Percentiles rank a stretch among this genome's conserved stretches.
phyloP scores from a whole-genome alignment of 2,888 invertebrate genomes.

The Blastobasis adustella region DNA sequence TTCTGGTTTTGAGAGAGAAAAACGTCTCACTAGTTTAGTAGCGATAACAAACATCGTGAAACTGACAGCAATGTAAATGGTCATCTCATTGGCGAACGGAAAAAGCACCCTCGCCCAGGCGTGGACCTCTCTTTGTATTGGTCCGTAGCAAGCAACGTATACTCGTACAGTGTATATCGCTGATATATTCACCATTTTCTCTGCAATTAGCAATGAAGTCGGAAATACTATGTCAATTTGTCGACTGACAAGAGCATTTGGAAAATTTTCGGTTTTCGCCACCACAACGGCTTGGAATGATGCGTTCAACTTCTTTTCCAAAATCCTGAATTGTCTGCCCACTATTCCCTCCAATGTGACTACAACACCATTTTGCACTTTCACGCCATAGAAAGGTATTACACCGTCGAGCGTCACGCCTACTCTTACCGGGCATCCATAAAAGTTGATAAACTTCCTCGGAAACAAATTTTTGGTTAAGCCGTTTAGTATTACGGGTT shows the following conservation, averaged over 20 bases:
- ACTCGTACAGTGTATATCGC: slow-evolving; percentile 23
- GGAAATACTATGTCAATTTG: slow-evolving; percentile 36
- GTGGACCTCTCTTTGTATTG: slow-evolving; percentile 30
- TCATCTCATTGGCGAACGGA: slow-evolving; percentile 30
- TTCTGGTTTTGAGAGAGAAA: slow-evolving; percentile 13
- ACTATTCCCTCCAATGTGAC: slow-evolving; percentile 31
- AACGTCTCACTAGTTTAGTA: slow-evolving; percentile 19
- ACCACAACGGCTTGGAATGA: slow-evolving; percentile 20
- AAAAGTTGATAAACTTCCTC: slow-evolving; percentile 38
- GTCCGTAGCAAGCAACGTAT: slow-evolving; percentile 35
- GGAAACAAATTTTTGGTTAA: slow-evolving; percentile 25
- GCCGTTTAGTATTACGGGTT: slow-evolving; percentile 24
- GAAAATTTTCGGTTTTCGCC: slow-evolving; percentile 21
- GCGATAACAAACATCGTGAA: slow-evolving; percentile 21
- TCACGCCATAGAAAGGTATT: slow-evolving; percentile 23
- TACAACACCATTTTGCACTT: slow-evolving; percentile 21
- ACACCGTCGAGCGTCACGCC: slow-evolving; percentile 18
- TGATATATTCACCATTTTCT: slow-evolving; percentile 26
- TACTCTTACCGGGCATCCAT: slow-evolving; percentile 35
- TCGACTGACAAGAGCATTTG: slow-evolving; percentile 27
- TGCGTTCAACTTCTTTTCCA: slow-evolving; percentile 34
- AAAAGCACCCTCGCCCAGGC: slow-evolving; percentile 35
- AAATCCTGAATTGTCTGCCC: slow-evolving; percentile 23
- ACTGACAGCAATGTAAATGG: slow-evolving; percentile 24
- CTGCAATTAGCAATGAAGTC: slow-evolving; percentile 23